Conservation (phyloP, 2,113 vertebrate genomes). For the Lagopus muta region DNA sequence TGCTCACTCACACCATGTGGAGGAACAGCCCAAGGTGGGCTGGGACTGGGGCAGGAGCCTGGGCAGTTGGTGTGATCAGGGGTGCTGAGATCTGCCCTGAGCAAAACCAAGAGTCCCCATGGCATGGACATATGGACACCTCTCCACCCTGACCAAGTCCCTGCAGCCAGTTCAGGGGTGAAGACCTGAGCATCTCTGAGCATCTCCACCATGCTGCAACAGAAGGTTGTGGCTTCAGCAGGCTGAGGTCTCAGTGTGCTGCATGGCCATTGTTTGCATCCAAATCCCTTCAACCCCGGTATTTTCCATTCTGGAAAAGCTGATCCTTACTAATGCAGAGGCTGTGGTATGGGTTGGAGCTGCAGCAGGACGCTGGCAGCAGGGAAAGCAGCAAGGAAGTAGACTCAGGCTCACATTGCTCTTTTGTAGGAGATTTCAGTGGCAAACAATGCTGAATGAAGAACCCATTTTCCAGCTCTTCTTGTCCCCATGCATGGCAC, state of each 20-base stretch:
- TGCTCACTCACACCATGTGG: neutral
- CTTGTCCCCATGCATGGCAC: neutral
- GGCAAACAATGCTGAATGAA: neutral
- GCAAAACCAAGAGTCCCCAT: neutral
- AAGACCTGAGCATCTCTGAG: neutral
- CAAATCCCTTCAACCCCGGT: neutral
- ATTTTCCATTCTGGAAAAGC: neutral
- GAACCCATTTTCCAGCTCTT: neutral
- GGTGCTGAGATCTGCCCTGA: neutral
- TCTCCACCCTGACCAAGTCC: neutral
- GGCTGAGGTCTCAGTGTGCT: neutral
- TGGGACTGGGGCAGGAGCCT: neutral
- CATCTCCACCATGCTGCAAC: rapidly evolving
- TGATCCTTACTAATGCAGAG: neutral
- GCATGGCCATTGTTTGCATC: rapidly evolving
- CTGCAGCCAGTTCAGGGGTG: neutral
- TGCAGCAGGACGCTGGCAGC: neutral
- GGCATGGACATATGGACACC: rapidly evolving
- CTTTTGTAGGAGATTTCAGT: neutral
- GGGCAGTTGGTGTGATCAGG: neutral
- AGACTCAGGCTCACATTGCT: neutral
- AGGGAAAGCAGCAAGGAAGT: neutral
- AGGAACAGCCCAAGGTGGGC: neutral
- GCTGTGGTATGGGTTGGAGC: neutral
- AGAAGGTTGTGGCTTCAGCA: neutral